These are phyloP conservation scores for Dromaius novaehollandiae DNA, from an alignment of 2,113 vertebrate species.

Conservation along the genomic window DNA sequence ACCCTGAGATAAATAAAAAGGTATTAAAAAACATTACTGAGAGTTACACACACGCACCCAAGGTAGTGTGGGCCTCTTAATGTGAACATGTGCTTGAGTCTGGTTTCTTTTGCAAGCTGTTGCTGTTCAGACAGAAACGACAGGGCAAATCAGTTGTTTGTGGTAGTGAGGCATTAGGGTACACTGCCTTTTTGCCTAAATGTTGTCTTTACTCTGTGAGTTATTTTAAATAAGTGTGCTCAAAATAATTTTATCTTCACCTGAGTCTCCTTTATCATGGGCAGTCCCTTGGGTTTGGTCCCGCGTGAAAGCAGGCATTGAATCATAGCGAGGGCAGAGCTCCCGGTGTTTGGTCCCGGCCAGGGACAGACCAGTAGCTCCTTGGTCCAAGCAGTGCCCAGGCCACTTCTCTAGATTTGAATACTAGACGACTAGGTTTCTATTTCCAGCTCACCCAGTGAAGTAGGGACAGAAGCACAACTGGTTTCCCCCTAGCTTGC, in stretches of 20 bases:
- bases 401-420: background rate
- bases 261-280: background rate
- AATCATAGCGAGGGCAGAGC: background rate
- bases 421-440: background rate
- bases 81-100: rapidly evolving
- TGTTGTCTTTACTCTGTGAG: background rate
- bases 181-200: background rate
- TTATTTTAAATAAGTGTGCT: background rate
- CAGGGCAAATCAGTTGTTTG: background rate
- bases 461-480: background rate
- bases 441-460: background rate
- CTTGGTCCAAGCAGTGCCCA: background rate
- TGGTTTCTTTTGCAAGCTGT: background rate
- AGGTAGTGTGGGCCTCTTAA: background rate
- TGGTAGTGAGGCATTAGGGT: background rate
- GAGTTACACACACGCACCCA: background rate
- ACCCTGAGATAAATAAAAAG: background rate
- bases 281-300: background rate
- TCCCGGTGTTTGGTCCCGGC: background rate
- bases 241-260: background rate
- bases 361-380: background rate
- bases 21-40: background rate
- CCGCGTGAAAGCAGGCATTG: too few species aligned
- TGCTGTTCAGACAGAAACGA: background rate
- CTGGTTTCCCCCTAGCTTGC: background rate